A percentile compares a stretch with the other conserved stretches of the same genome.
Conservation (phyloP, 2,888 invertebrate genomes). For the Neoascia interrupta region DNA sequence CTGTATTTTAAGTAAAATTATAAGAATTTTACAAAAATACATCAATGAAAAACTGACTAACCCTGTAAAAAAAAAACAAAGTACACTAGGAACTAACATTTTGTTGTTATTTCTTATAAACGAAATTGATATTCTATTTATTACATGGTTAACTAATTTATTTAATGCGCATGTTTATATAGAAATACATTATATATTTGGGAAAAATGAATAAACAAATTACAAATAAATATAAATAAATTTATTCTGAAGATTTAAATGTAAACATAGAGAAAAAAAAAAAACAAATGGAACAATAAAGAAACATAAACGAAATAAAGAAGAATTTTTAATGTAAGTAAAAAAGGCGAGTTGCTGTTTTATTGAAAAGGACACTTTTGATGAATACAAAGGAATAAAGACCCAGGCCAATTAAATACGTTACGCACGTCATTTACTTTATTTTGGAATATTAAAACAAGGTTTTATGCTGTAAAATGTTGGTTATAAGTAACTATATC, state of each 20-base stretch:
- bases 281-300: conserved; percentile 46
- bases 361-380: too few species aligned
- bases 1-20: conserved; percentile 28
- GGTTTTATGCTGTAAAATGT: too few species aligned
- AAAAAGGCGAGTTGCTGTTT: conserved; percentile 17
- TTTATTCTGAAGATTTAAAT: conserved; percentile 50
- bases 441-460: too few species aligned
- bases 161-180: conserved; percentile 34
- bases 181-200: conserved; percentile 30
- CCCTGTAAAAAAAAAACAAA: conserved; percentile 42
- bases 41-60: conserved; percentile 33
- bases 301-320: conserved; percentile 15
- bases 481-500: too few species aligned
- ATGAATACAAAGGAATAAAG: too few species aligned
- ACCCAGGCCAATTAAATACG: too few species aligned
- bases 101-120: conserved; percentile 54
- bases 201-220: conserved; percentile 19
- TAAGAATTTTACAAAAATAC: conserved; percentile 17
- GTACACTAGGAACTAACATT: conserved; percentile 42
- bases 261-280: conserved; percentile 31
- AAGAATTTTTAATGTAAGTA: conserved; percentile 59
- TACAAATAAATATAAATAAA: conserved; percentile 36
- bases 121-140: conserved; percentile 28
- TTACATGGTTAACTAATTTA: conserved; percentile 46
- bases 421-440: too few species aligned